These are phyloP conservation scores for Neotoma lepida DNA, from an alignment of 2,113 vertebrate species.

Conservation along the genomic window DNA sequence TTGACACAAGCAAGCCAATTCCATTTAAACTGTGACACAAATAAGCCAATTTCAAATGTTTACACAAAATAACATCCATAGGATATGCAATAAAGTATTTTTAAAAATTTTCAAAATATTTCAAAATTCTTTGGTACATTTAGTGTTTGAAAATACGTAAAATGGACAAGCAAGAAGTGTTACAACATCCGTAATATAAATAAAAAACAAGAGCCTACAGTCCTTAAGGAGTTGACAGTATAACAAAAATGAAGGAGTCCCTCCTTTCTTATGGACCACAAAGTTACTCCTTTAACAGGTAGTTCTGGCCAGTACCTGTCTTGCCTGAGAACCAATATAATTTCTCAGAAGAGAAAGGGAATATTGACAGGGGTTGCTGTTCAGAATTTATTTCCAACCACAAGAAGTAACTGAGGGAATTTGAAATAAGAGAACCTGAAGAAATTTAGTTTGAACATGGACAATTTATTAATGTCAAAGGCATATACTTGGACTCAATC, in stretches of 20 bases:
- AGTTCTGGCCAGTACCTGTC: too few species aligned
- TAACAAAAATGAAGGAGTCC: conserved; percentile 1
- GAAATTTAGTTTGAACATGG: background rate
- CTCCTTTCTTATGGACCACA: background rate
- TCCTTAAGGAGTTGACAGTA: background rate
- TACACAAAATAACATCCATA: background rate
- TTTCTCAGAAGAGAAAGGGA: background rate
- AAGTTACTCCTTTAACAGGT: background rate
- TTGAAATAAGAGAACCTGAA: conserved; percentile 44
- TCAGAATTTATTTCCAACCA: conserved; percentile 31
- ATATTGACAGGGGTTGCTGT: conserved; percentile 10
- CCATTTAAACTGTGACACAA: background rate
- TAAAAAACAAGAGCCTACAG: background rate
- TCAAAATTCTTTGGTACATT: background rate
- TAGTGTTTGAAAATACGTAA: background rate
- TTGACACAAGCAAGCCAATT: background rate
- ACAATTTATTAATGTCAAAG: background rate
- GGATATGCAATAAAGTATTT: background rate
- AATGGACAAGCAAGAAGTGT: background rate
- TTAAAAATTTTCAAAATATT: background rate
- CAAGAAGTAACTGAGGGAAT: conserved; percentile 17
- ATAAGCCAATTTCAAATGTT: background rate
- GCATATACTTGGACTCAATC: background rate
- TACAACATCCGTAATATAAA: background rate
- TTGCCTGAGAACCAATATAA: background rate